Conservation (phyloP, 2,888 invertebrate species). For the Perizoma affinitatum region DNA sequence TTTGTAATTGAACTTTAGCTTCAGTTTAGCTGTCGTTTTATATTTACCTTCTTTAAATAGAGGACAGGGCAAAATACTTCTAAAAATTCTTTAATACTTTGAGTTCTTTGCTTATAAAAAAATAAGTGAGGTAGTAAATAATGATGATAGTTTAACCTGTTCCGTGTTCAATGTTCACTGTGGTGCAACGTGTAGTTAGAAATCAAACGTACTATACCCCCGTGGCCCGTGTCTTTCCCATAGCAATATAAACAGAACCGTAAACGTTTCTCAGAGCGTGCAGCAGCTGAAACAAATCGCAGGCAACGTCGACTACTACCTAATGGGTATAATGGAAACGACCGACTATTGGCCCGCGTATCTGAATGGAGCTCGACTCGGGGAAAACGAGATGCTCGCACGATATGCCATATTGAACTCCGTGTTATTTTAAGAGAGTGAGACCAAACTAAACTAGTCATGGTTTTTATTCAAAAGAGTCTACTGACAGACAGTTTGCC, state of each 20-base stretch:
- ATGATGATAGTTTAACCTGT: too few species aligned
- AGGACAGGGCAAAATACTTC: too few species aligned
- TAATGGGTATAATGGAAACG: constrained; percentile 52
- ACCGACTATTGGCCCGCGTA: constrained; percentile 22
- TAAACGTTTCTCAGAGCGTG: constrained; percentile 48
- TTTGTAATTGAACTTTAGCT: too few species aligned
- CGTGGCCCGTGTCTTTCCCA: not conserved
- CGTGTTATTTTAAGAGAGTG: constrained; percentile 11
- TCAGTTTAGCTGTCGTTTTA: too few species aligned
- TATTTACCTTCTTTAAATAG: too few species aligned
- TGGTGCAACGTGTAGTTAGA: not conserved
- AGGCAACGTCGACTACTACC: constrained; percentile 41
- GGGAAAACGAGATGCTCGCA: constrained; percentile 5
- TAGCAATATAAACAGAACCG: constrained; percentile 12
- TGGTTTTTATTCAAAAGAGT: too few species aligned
- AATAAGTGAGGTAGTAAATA: too few species aligned
- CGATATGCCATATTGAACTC: not conserved
- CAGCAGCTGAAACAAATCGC: constrained; percentile 73
- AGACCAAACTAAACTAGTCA: not conserved
- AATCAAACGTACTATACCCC: not conserved
- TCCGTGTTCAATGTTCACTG: too few species aligned
- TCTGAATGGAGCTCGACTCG: constrained; percentile 7
- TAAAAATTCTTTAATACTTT: too few species aligned
- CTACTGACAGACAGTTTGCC: too few species aligned
- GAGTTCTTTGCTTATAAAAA: too few species aligned